phyloP scores from a whole-genome alignment of 2,797 vertebrate species.

The Sylvia borin region DNA sequence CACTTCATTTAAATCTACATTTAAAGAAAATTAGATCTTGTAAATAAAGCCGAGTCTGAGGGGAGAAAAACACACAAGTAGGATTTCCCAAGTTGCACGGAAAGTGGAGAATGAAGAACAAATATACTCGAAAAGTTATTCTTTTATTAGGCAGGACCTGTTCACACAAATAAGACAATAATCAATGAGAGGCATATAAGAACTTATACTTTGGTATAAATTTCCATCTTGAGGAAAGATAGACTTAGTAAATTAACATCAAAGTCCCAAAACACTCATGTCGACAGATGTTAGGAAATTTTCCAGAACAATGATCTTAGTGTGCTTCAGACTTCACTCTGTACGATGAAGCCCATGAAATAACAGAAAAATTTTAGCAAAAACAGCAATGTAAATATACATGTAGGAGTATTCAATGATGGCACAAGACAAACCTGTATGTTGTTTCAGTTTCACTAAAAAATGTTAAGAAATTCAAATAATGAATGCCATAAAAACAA shows the following conservation, averaged over 20 bases:
- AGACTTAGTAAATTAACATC: not conserved
- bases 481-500: not conserved
- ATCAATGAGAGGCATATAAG: not conserved
- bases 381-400: not conserved
- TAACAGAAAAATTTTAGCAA: not conserved
- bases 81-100: not conserved
- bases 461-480: not conserved
- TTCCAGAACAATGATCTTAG: not conserved
- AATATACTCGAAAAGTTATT: not conserved
- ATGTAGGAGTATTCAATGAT: not conserved
- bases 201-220: not conserved
- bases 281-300: not conserved
- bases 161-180: not conserved
- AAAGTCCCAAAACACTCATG: not conserved
- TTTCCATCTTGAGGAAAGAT: not conserved
- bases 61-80: not conserved
- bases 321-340: not conserved
- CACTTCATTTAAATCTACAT: not conserved
- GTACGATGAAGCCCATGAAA: not conserved
- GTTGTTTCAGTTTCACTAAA: not conserved
- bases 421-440: not conserved
- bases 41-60: conserved; percentile 10
- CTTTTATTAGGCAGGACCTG: not conserved
- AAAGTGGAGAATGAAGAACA: not conserved
- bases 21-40: not conserved